Conservation (phyloP, 2,113 vertebrate genomes). For the Phyllostomus hastatus region DNA sequence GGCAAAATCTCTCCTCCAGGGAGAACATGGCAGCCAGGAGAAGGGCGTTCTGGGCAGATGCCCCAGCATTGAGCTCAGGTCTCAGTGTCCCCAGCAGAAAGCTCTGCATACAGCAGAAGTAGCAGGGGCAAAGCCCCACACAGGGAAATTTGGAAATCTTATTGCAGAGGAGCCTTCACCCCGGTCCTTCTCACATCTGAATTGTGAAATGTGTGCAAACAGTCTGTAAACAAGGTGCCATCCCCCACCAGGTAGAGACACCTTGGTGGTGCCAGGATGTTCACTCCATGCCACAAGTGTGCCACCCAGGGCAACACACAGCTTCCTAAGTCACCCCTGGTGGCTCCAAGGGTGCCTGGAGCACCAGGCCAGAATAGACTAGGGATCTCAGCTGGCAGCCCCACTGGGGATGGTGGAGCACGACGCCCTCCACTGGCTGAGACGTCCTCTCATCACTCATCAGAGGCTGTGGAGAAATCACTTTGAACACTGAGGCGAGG, state of each 20-base stretch:
- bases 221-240: background rate
- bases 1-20: background rate
- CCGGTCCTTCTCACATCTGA: background rate
- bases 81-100: background rate
- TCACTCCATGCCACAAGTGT: accelerated
- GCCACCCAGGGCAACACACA: accelerated
- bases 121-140: background rate
- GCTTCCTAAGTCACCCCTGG: background rate
- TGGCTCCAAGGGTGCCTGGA: background rate
- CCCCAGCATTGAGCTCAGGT: background rate
- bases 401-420: slow-evolving; percentile 70
- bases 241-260: background rate
- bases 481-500: slow-evolving; percentile 81
- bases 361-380: background rate
- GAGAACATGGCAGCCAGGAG: background rate
- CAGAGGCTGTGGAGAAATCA: slow-evolving; percentile 70
- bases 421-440: slow-evolving; percentile 78
- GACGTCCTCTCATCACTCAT: slow-evolving; percentile 61
- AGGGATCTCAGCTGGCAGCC: background rate
- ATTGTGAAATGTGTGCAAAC: accelerated
- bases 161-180: accelerated
- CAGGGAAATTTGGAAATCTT: background rate
- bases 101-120: background rate
- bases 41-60: accelerated
- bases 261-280: accelerated